These are phyloP conservation scores for Physocephala rufipes DNA, from an alignment of 2,888 invertebrate genomes.

Conservation along the genomic window DNA sequence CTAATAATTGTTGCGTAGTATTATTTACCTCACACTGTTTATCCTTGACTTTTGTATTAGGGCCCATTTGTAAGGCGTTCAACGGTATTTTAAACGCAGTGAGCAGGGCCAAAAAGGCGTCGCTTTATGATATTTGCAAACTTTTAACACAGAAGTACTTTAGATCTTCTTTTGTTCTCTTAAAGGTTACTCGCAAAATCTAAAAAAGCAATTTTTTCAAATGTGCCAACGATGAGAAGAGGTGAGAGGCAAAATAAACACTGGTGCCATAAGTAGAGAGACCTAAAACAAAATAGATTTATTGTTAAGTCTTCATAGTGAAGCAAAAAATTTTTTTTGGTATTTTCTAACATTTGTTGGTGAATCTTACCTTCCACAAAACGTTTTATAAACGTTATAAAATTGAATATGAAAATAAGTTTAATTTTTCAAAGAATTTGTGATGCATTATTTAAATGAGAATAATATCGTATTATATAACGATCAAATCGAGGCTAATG, in stretches of 20 bases:
- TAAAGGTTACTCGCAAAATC: neutral
- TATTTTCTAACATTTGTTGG: no score
- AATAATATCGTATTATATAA: no score
- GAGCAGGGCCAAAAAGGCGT: neutral
- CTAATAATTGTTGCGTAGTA: slow-evolving; percentile 56
- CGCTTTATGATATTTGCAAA: no score
- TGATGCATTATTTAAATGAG: no score
- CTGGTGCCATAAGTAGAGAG: neutral
- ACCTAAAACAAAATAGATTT: neutral
- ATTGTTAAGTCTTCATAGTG: neutral
- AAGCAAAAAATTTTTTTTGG: neutral
- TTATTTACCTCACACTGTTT: slow-evolving; percentile 50
- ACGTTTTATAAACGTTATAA: no score
- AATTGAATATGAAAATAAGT: no score
- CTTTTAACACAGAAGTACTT: no score
- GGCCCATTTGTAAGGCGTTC: slow-evolving; percentile 47
- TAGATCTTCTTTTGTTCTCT: no score
- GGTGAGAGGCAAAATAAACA: neutral
- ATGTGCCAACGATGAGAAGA: neutral
- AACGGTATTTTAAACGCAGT: neutral
- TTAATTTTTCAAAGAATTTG: no score
- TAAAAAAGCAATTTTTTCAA: neutral
- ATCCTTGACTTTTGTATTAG: slow-evolving; percentile 32
- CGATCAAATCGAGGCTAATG: no score
- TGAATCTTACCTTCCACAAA: no score